phyloP scores from a whole-genome alignment of 2,888 invertebrate species.

The Andrena hattorfiana region DNA sequence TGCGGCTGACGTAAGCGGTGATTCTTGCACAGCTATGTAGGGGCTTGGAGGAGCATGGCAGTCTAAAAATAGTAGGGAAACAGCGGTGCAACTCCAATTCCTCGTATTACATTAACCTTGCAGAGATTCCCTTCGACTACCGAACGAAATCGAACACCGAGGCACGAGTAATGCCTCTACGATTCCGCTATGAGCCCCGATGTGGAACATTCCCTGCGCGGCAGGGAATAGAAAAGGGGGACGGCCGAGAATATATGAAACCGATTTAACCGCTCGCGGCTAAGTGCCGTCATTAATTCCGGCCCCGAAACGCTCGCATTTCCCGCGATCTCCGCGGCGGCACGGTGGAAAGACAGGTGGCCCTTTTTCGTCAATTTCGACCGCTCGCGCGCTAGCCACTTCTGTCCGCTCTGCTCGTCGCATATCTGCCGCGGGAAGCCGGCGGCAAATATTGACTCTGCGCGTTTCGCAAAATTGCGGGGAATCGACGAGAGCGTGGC shows the following conservation, averaged over 20 bases:
- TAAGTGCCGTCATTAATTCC: background rate
- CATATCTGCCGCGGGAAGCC: background rate
- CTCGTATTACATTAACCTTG: too few relatives aligned
- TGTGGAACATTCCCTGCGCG: too few relatives aligned
- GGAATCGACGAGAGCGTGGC: background rate
- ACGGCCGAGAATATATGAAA: background rate
- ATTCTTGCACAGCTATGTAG: too few relatives aligned
- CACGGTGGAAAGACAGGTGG: background rate
- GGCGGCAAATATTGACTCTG: conserved; percentile 46
- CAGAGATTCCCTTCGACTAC: too few relatives aligned
- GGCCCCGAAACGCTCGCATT: background rate
- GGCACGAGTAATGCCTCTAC: too few relatives aligned
- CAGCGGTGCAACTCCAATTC: too few relatives aligned
- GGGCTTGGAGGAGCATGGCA: too few relatives aligned
- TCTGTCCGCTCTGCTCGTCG: background rate
- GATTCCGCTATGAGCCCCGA: too few relatives aligned
- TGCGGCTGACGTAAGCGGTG: background rate
- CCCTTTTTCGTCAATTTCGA: background rate
- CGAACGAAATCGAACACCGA: too few relatives aligned
- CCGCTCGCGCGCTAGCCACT: background rate
- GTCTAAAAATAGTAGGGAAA: too few relatives aligned
- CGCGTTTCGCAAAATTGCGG: conserved; percentile 30
- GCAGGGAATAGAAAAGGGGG: background rate
- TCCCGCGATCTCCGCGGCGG: background rate
- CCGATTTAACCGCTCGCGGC: background rate